phyloP scores from a whole-genome alignment of 2,888 invertebrate species.

The Tromatobia lineatoria region DNA sequence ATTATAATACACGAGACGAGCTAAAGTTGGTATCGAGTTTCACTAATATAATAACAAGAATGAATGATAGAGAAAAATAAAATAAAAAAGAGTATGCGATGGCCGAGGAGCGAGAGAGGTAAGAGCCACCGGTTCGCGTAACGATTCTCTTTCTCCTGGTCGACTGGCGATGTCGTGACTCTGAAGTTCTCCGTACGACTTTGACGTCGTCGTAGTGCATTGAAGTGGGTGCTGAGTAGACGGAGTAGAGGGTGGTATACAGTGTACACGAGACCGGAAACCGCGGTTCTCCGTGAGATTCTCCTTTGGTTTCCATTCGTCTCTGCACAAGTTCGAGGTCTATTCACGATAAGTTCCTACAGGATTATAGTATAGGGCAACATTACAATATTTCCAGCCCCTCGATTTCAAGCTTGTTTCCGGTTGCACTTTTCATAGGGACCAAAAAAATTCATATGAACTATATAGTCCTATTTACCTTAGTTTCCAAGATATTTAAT shows the following conservation, averaged over 20 bases:
- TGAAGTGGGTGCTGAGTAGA: constrained; percentile 74
- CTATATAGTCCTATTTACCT: no score
- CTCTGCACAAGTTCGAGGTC: constrained; percentile 75
- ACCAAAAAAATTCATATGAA: no score
- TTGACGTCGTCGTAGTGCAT: constrained; percentile 68
- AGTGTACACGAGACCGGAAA: constrained; percentile 50
- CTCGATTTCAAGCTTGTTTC: no score
- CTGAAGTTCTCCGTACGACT: constrained; percentile 58
- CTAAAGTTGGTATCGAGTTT: neutral
- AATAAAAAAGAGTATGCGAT: constrained; percentile 1
- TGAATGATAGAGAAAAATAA: neutral
- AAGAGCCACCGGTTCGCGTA: neutral
- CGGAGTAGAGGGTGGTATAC: constrained; percentile 67
- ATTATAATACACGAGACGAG: neutral
- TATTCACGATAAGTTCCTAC: constrained; percentile 59
- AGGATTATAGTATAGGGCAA: constrained; percentile 15
- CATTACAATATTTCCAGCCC: no score
- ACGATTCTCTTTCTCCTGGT: constrained; percentile 45
- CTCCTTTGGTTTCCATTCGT: constrained; percentile 80
- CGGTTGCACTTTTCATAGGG: no score
- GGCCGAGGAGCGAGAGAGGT: neutral
- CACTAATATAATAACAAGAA: neutral
- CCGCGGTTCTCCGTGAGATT: constrained; percentile 64
- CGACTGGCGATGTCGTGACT: constrained; percentile 44
- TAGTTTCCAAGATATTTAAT: no score